Evolutionary conservation across 2,888 invertebrate genomes (phyloP), one percentile per base, ranked within the genome.

Genomic region (Zootermopsis nevadensis): DNA sequence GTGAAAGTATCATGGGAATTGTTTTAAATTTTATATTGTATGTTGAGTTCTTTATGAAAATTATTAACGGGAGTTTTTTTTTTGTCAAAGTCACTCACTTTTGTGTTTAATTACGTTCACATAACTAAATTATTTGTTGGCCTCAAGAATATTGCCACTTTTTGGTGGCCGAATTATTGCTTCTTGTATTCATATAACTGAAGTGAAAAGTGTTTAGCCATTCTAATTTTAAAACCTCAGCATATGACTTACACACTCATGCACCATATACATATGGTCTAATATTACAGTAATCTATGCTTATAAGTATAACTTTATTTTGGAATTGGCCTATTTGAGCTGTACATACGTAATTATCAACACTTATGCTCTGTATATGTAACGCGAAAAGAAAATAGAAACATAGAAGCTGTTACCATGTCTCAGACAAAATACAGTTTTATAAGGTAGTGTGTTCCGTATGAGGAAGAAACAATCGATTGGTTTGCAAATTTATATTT

Each of bases 331-430:
- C 48, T 48, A 76, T 77, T 77, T 77, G 48, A 55, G 77, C 55
- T 77, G 77, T 53, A 77, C 42, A 77, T 24, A 53, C 69, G n/a
- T 27, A 22, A 38, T 38, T 48, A 42, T 42, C 76, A 27, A 42
- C 27, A 55, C 27, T 31, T 77, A 77, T 55, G 31, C 77, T 55
- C 10, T 33, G 33, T 33, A 6, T 30, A 33, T 33, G 22, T 69
- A 31, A 33, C 7, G 7, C 27, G n/a, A n/a, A 60, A 33, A 69
- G 69, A 69, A 30, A 19, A 42, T 22, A 55, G 31, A 19, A 22
- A 19, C 31, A 77, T 55, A 77, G n/a, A n/a, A n/a, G n/a, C n/a
- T n/a, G n/a, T n/a, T n/a, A 55, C 77, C 77, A 77, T 77, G 77
- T 77, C 77, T 55, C 38, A 27, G 38, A n/a, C 33, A 24, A 38